Evolutionary conservation across 2,888 invertebrate species (phyloP), one percentile per base, ranked within the genome.

Genomic region (Yponomeuta malinellus): DNA sequence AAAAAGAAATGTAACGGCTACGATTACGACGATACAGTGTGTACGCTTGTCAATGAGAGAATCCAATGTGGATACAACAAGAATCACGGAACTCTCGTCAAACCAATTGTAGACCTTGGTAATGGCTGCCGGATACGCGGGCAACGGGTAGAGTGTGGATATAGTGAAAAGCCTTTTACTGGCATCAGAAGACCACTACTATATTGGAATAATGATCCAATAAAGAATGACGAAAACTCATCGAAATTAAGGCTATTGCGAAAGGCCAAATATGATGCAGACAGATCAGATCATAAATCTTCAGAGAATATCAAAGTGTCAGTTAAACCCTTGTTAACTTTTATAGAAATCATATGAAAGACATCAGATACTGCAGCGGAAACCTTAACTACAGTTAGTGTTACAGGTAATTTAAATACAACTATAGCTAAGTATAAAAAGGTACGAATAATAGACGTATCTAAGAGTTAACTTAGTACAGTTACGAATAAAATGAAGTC

Each of bases 121-220:
- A 81, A 85, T 70, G 86, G 83, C 1, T 90, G 90, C 73, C 76
- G 76, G 48, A 69, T 79, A 48, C 82, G 83, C 12, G 82, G 80
- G 15, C 81, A 84, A n/a, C 85, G 90, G 76, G 74, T 90, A 69
- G 89, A 90, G 80, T 90, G 90, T 77, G 89, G 89, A 4, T 90
- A 90, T 74, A 68, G 75, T 12, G 75, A 70, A 70, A 15, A 15
- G 9, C 65, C 63, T 23, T 68, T 68, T 48, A 52, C 31, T 48
- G 33, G 33, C 48, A 29, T 37, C 43, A 33, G 67, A 52, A 68
- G 52, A 29, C 68, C 68, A 52, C 68, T 52, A 68, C 52, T 8
- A 15, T 1, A 59, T 4, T 59, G 52, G 52, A 59, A 15, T 8
- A 43, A 43, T 15, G 52, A 59, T 59, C 15, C 52, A 59, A 59